Evolutionary conservation across 2,888 invertebrate species (phyloP).

Genomic region (Nipponacmea schrenckii): DNA sequence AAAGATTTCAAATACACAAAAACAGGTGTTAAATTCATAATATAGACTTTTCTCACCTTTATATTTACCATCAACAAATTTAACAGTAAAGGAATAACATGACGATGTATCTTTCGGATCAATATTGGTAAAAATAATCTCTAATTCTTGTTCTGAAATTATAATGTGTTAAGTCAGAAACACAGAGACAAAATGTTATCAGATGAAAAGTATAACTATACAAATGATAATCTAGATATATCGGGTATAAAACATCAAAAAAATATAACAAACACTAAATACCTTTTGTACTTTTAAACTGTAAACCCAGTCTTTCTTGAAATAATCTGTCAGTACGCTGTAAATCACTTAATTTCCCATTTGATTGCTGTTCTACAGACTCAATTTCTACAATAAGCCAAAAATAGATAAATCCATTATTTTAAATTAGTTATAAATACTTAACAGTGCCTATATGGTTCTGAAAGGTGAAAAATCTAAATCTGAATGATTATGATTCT

Average conservation of each 20-base stretch:
- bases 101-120: conserved; percentile 46
- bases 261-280: neutral
- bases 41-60: conserved; percentile 37
- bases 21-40: neutral
- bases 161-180: neutral
- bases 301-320: conserved; percentile 39
- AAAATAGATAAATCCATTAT: conserved; percentile 16
- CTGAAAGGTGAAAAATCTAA: too few relatives aligned
- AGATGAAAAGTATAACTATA: too few relatives aligned
- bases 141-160: conserved; percentile 46
- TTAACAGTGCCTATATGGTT: too few relatives aligned
- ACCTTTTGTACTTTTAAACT: conserved; percentile 53
- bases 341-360: conserved; percentile 39
- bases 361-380: conserved; percentile 29
- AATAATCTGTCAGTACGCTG: conserved; percentile 41
- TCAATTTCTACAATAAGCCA: conserved; percentile 31
- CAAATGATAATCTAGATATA: too few relatives aligned
- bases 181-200: too few relatives aligned
- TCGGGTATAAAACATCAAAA: too few relatives aligned
- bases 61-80: conserved; percentile 46
- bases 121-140: conserved; percentile 50
- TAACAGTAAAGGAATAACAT: conserved; percentile 45
- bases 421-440: conserved; percentile 16
- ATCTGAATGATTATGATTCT: too few relatives aligned
- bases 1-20: too few relatives aligned